Evolutionary conservation across 2,797 vertebrate species (phyloP).

Genomic region (Acrossocheilus fasciatus): DNA sequence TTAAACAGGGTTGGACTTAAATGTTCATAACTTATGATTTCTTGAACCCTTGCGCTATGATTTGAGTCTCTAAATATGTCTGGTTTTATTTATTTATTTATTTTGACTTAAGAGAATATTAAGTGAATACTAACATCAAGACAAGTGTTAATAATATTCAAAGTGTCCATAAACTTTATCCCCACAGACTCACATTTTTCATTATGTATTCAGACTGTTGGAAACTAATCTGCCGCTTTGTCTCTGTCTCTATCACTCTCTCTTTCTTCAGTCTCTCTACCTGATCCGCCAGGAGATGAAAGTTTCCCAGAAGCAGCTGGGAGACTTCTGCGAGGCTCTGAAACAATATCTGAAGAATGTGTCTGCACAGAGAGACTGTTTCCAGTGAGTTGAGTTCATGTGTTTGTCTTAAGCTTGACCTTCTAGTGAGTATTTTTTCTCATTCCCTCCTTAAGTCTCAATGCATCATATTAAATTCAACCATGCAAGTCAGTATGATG

Average conservation of each 20-base stretch:
- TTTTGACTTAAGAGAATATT: not conserved
- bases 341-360: slow-evolving; percentile 95
- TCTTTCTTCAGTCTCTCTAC: slow-evolving; percentile 83
- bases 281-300: slow-evolving; percentile 95
- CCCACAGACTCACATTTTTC: not conserved
- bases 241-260: slow-evolving; percentile 38
- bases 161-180: slow-evolving; percentile 9
- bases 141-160: slow-evolving; percentile 8
- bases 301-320: slow-evolving; percentile 90
- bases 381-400: slow-evolving; percentile 78
- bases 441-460: not conserved
- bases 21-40: not conserved
- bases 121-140: not conserved
- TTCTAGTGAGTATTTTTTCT: not conserved
- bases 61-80: not conserved
- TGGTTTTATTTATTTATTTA: not conserved
- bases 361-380: slow-evolving; percentile 87
- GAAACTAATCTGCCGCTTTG: slow-evolving; percentile 22
- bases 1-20: not conserved
- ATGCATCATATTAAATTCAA: not conserved
- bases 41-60: not conserved
- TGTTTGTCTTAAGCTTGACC: slow-evolving; percentile 22
- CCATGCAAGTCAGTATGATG: not conserved
- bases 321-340: slow-evolving; percentile 90
- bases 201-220: not conserved